Base-by-base conservation (phyloP, 2,888 invertebrate genomes). In the Harpagoxenus sublaevis region DNA sequence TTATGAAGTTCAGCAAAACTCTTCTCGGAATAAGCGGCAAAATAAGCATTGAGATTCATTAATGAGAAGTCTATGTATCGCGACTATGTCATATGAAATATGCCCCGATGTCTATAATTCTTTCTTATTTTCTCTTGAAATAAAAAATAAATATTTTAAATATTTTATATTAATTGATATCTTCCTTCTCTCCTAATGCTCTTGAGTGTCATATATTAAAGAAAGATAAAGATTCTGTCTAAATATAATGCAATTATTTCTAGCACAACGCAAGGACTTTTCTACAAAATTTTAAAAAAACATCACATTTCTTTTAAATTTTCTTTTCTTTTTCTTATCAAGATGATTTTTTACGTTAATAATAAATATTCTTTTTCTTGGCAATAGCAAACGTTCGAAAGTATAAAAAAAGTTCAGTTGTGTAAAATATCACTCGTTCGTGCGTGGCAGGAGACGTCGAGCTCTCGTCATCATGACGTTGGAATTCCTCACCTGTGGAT, bases 401-500 rank as follows among this genome's bases (percentile, higher is more conserved):
- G 9, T 35, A 35, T 48, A 51, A 12, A 55, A 39, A 65, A 53
- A 35, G 2, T 18, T 18, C 12, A 23, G 35, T 62, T 18, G 39
- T 28, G 28, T 42, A 10, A 77, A 42, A 78, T 68, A 55, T 45
- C 66, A 10, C 15, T 48, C 28, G 55, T 55, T n/a, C n/a, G 65
- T 45, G 68, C 77, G 53, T 31, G 66, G 53, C 28, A 31, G 35
- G 42, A 66, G 9, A 71, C 48, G 23, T 79, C 71, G 28, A 12
- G 12, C 28, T 15, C 3, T 71, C 71, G 71, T 71, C 79, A 23
- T 28, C 23, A 12, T 71, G 79, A 71, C 70, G 70, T 79, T 57
- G 78, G 78, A 92, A 78, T 70, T 92, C 91, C 68, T 95, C 92
- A 96, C 96, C 94, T 96, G 96, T 28, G 96, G 95, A 88, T 96